Base-by-base conservation (phyloP, 2,888 invertebrate species). In the Hyposoter dolosus region DNA sequence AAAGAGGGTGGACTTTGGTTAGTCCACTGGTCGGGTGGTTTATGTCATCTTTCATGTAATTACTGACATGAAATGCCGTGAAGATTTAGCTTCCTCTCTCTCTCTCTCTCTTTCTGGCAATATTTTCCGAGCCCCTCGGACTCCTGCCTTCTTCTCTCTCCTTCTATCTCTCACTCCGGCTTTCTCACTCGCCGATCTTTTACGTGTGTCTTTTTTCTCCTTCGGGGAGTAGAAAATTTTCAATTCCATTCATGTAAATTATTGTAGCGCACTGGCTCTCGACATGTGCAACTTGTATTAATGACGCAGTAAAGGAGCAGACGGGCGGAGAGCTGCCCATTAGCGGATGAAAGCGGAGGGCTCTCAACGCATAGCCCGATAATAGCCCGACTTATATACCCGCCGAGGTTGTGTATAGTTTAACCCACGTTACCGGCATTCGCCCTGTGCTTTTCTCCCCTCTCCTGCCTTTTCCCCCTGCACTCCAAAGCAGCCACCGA, bases 241-340 rank as follows among this genome's bases (percentile, higher is more conserved):
- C 93, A 93, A 93, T 94, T 93, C 92, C 93, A 94, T 94, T 94
- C 93, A 94, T 93, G 93, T 93, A 93, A 94, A 94, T 94, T 94
- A 93, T 93, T 93, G 93, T 93, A 93, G 94, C 94, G 94, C 92
- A 93, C 93, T 90, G 91, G 91, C 93, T 93, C 93, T 94, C 93
- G 93, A 93, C 93, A 93, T 94, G 92, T 93, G 93, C 93, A 93
- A 94, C 93, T 94, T 93, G 94, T 93, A 94, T 94, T 94, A 94
- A 94, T 94, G 94, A 94, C 93, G 93, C 93, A 93, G 92, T 93
- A 93, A 93, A 93, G 93, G 93, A 93, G 93, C 93, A 93, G 94
- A 93, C 93, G 92, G 92, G 92, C 92, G 92, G 93, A 93, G 93
- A 92, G 93, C 93, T 93, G 93, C 93, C 94, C 94, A 94, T 94